Base-by-base conservation (phyloP, 2,113 vertebrate genomes). In the Laticauda laticaudata region DNA sequence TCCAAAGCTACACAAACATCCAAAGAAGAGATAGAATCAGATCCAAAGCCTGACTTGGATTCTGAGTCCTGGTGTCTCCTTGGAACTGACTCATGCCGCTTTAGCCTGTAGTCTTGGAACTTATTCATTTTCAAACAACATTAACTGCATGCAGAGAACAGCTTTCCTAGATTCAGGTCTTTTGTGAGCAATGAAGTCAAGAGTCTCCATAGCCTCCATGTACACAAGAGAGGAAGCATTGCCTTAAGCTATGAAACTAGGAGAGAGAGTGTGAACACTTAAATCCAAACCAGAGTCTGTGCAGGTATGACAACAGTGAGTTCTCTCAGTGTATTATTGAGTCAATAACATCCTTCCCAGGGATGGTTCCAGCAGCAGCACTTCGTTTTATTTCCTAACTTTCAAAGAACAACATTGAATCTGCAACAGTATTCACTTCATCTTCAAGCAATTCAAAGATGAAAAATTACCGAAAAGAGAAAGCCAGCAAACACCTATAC, bases 61-160 rank as follows among this genome's bases (percentile, higher is more conserved):
- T 98, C 98, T 89, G 98, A 98, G 93, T 98, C 98, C 93, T 98
- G 98, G 98, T 98, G 98, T 96, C 98, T 98, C 89, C 96, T 98
- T 96, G 98, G 98, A 96, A 97, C 98, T 95, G 98, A 98, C 94
- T 98, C 98, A 61, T 98, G 97, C 95, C 97, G 98, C 95, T 97
- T 98, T 95, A 97, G 97, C 95, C 98, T 98, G 96, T 98, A 98
- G 97, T 97, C 96, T 97, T 97, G 96, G 97, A 96, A 97, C 97
- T 95, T 97, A 97, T 94, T 95, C 96, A 97, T 97, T 97, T 97
- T 98, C 97, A 97, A 97, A 96, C 96, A 97, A 97, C 97, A 97
- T 97, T 97, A 96, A 97, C 96, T 86, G 86, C 97, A 97, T 93
- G 97, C 97, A 97, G 96, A 98, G 97, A 95, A 97, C 97, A 93